Evolutionary conservation across 1,140 invertebrate genomes (phyloP), one percentile per base, ranked within the genome.

Genomic region (Brachionus sp.): DNA sequence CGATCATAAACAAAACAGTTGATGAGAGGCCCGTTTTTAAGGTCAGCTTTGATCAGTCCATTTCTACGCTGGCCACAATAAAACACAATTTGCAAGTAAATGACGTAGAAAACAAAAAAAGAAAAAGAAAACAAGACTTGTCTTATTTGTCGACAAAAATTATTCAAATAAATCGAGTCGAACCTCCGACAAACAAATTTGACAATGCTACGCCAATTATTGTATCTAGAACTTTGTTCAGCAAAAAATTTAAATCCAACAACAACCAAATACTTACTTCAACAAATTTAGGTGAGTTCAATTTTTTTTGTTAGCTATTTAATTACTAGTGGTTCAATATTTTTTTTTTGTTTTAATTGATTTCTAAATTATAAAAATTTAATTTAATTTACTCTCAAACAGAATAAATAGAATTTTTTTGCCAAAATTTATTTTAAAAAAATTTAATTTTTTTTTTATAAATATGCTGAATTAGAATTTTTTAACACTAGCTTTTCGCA

Each of bases 121-220:
- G 70, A 19, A 75, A 75, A 13, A 9, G 70, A 23, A 75, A 75
- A 50, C 70, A 75, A 50, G 70, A 75, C 29, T 75, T 75, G 70
- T 75, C 70, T 3, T 29, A 12, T 46, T 75, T 75, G 42, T 44
- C 70, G 5, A 12, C 39, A 19, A 75, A 75, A 75, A 25, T 75
- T 19, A 75, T 75, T 25, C 7, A 46, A 12, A 19, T 46, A 44
- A 75, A 75, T 39, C 16, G 33, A 70, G 35, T 39, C 5, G 16
- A 57, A 57, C n/a, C 50, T 57, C 9, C 50, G n/a, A 13, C 12
- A 3, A 37, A 35, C 29, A 5, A 68, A 33, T 12, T 23, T 13
- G 13, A 68, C 5, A 37, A 33, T 13, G 10, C 10, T 12, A 33
- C 2, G 64, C 64, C 29, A 37, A 29, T 68, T 68, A 37, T 33